Evolutionary conservation across 2,113 vertebrate species (phyloP).

Genomic region (Tiliqua scincoides): DNA sequence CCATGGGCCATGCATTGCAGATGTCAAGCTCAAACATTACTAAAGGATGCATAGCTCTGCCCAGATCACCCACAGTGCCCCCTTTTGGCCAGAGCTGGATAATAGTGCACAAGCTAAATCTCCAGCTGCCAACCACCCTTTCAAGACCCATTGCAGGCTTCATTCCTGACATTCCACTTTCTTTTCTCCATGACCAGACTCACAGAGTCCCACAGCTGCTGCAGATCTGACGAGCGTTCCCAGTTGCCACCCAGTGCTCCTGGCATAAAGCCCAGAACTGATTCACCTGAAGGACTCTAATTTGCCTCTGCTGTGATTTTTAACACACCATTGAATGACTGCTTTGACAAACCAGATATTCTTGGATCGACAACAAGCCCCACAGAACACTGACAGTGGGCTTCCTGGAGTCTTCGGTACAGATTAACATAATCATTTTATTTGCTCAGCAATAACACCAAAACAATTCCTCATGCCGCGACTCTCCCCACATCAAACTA

Average conservation of each 20-base stretch:
- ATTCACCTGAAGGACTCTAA: not conserved
- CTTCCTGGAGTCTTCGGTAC: not conserved
- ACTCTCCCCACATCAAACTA: conserved; percentile 4
- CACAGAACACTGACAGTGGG: not conserved
- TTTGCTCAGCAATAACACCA: not conserved
- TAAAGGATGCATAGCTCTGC: no score
- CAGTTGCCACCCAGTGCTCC: not conserved
- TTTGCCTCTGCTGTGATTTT: not conserved
- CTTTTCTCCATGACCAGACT: not conserved
- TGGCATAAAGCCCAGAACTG: not conserved
- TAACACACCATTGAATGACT: not conserved
- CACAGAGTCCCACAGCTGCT: not conserved
- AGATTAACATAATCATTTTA: not conserved
- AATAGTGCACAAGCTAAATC: not conserved
- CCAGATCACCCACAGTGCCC: not conserved
- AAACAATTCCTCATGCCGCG: not conserved
- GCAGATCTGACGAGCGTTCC: not conserved
- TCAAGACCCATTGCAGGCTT: not conserved
- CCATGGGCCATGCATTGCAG: no score
- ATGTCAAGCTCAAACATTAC: no score
- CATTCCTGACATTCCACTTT: not conserved
- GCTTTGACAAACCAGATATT: not conserved
- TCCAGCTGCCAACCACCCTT: not conserved
- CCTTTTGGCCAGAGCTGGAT: not conserved
- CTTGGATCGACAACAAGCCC: not conserved